These are phyloP conservation scores for Bembecia ichneumoniformis DNA, from an alignment of 2,888 invertebrate species.

Conservation along the genomic window DNA sequence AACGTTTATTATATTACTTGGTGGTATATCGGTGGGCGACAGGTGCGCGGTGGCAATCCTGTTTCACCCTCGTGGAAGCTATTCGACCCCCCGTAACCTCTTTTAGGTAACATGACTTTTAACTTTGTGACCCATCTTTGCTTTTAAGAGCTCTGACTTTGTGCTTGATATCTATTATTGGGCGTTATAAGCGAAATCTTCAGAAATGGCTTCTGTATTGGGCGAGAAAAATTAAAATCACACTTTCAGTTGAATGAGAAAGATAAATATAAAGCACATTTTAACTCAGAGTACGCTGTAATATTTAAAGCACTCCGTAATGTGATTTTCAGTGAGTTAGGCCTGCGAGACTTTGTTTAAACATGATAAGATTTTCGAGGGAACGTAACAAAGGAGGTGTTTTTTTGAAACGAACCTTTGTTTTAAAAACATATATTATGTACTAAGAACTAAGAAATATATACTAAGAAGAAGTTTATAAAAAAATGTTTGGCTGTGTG, in stretches of 20 bases:
- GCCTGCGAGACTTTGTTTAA: neutral
- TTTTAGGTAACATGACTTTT: slow-evolving; percentile 72
- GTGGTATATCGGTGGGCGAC: slow-evolving; percentile 22
- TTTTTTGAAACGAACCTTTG: neutral
- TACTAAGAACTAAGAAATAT: too few species aligned
- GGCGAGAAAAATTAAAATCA: neutral
- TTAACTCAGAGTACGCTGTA: neutral
- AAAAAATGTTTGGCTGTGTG: too few species aligned
- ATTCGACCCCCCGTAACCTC: slow-evolving; percentile 60
- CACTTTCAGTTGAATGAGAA: neutral
- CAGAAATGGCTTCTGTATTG: neutral
- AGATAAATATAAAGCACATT: neutral
- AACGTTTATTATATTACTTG: neutral
- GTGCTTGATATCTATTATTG: neutral
- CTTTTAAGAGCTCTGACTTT: slow-evolving; percentile 56
- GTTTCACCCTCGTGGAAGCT: slow-evolving; percentile 50
- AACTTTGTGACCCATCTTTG: slow-evolving; percentile 68
- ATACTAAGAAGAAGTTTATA: too few species aligned
- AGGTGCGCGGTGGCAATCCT: slow-evolving; percentile 61
- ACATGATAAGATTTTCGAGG: neutral
- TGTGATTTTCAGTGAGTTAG: neutral
- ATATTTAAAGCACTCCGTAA: neutral
- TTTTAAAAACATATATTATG: too few species aligned
- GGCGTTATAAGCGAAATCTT: neutral
- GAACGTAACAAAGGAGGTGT: neutral